These are phyloP conservation scores for Mobula hypostoma DNA, from an alignment of 2,113 vertebrate species.

Conservation along the genomic window DNA sequence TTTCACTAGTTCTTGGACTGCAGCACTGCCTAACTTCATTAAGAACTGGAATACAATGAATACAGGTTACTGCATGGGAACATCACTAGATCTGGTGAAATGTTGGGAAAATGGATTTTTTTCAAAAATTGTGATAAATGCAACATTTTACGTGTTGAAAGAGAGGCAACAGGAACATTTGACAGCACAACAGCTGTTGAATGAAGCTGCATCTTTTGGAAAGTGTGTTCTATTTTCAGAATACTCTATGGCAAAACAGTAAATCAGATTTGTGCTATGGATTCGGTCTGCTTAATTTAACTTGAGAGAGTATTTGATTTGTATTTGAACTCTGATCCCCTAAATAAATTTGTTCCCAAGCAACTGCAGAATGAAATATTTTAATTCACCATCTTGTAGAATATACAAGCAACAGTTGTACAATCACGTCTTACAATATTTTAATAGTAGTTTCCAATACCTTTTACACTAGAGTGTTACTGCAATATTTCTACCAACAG, in stretches of 20 bases:
- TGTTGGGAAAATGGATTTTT: background rate
- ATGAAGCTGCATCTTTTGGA: background rate
- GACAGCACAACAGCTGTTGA: background rate
- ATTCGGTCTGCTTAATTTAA: background rate
- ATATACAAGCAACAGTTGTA: background rate
- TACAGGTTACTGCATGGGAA: background rate
- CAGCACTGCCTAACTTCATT: slow-evolving; percentile 69
- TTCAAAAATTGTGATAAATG: background rate
- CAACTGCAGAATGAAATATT: background rate
- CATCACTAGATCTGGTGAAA: background rate
- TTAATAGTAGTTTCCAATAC: background rate
- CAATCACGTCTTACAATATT: background rate
- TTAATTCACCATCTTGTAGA: background rate
- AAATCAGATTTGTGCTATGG: background rate
- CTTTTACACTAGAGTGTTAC: background rate
- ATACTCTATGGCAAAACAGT: background rate
- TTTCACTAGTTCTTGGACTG: slow-evolving; percentile 64
- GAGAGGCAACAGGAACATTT: background rate
- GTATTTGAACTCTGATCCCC: background rate
- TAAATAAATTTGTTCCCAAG: background rate
- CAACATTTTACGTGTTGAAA: background rate
- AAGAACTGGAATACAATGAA: slow-evolving; percentile 66
- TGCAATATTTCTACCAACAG: background rate
- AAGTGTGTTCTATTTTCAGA: background rate
- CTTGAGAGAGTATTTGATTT: no score